phyloP scores from a whole-genome alignment of 2,888 invertebrate genomes.

The Microchrysa polita region DNA sequence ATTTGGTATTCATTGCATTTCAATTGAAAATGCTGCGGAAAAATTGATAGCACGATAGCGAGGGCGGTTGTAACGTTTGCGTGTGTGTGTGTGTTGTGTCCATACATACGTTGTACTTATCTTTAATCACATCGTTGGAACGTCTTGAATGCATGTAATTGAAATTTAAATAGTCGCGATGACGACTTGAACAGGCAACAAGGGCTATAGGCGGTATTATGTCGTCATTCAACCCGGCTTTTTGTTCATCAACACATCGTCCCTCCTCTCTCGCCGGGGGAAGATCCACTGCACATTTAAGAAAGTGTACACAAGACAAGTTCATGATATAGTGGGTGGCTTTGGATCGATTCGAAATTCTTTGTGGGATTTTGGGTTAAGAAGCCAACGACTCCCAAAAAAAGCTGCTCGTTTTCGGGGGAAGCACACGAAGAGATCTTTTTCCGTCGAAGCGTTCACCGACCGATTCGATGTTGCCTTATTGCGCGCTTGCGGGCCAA shows the following conservation, averaged over 20 bases:
- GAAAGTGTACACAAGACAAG: not conserved
- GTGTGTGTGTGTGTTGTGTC: too few relatives aligned
- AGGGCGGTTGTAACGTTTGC: too few relatives aligned
- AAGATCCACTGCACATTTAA: not conserved
- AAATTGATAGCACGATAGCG: too few relatives aligned
- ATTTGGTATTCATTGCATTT: conserved; percentile 26
- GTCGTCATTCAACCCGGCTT: not conserved
- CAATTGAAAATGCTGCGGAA: not conserved
- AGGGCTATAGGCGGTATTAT: not conserved
- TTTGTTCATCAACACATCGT: not conserved
- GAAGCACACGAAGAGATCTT: too few relatives aligned
- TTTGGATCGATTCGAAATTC: not conserved
- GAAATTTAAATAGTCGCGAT: conserved; percentile 5
- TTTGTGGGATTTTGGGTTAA: too few relatives aligned
- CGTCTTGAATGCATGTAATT: conserved; percentile 2
- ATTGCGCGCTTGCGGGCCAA: too few relatives aligned
- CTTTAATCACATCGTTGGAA: not conserved
- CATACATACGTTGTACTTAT: too few relatives aligned
- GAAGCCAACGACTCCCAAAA: too few relatives aligned
- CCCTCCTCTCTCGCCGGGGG: not conserved
- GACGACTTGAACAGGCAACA: conserved; percentile 4
- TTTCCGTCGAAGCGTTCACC: too few relatives aligned
- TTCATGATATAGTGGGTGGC: not conserved
- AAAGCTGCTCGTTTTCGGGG: too few relatives aligned
- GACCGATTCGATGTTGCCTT: too few relatives aligned